A percentile compares a stretch with the other conserved stretches of the same genome.
Conservation (phyloP, 2,797 vertebrate genomes). For the Cuculus canorus region DNA sequence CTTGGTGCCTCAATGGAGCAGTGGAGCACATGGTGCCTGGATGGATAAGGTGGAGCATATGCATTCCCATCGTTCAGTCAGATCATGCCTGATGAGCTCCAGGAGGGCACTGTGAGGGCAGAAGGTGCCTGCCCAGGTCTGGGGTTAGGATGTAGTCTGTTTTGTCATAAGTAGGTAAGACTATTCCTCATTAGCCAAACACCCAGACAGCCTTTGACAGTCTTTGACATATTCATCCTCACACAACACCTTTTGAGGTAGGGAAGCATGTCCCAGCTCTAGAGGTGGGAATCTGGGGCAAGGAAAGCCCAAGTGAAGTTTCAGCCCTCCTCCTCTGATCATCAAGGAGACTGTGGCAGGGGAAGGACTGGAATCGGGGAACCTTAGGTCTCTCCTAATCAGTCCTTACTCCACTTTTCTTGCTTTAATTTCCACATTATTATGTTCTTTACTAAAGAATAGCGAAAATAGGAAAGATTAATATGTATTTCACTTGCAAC, state of each 20-base stretch:
- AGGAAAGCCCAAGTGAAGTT: neutral
- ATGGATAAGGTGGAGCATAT: neutral
- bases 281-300: neutral
- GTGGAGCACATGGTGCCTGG: neutral
- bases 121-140: neutral
- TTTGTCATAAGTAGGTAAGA: neutral
- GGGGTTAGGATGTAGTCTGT: neutral
- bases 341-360: neutral
- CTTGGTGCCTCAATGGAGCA: neutral
- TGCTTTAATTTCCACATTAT: neutral
- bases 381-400: neutral
- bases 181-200: neutral
- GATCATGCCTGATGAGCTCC: fast-evolving
- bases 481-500: neutral
- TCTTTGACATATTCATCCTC: neutral
- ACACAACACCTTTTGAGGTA: neutral
- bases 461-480: neutral
- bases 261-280: neutral
- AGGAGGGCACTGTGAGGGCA: neutral
- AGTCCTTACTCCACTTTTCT: neutral
- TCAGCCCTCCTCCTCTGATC: neutral
- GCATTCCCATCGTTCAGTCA: neutral
- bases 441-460: neutral
- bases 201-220: neutral
- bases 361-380: neutral